Evolutionary conservation across 1,140 invertebrate species (phyloP), one percentile per base, ranked within the genome.

Genomic region (Drosophila littoralis): DNA sequence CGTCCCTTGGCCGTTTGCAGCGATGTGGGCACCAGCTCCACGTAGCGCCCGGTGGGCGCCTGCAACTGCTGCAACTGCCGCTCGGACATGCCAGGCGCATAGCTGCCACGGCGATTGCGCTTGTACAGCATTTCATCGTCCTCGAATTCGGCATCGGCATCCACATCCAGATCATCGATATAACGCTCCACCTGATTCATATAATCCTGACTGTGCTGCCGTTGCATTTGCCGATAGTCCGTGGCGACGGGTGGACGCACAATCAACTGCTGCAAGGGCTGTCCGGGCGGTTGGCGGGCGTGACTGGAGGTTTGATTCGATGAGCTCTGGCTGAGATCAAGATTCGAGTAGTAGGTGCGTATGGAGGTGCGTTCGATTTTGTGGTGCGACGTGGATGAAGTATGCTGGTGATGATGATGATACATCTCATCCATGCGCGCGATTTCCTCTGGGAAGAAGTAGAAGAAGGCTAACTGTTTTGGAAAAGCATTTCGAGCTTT

Each of bases 371-470:
- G 91, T 50, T 92, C 90, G 38, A 91, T 83, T 67, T 91, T 84
- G 52, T 91, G 86, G 70, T 88, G 79, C 54, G 90, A 90, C 28
- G 91, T 85, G 54, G 81, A 82, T 38, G 81, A 82, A 8, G 71
- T 61, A 35, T 85, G 79, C 57, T 90, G 85, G 61, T 91, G 83
- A 57, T 83, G 85, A 65, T 91, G 83, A 57, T 83, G 82, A 65
- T 91, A 91, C 75, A 92, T 83, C 74, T 93, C 93, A 70, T 93
- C 93, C 68, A 95, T 92, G 75, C 93, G 93, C 13, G 94, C 93
- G 78, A 95, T 93, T 93, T 96, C 95, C 92, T 95, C 95, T 96
- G 68, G 7, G 90, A 85, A 15, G 1, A 6, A 1, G n/a, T n/a
- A n/a, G 4, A 42, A 4, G n/a, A n/a, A 10, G 13, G n/a, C 35